Evolutionary conservation across 2,113 vertebrate species (phyloP).

Genomic region (Scartelaos histophorus): DNA sequence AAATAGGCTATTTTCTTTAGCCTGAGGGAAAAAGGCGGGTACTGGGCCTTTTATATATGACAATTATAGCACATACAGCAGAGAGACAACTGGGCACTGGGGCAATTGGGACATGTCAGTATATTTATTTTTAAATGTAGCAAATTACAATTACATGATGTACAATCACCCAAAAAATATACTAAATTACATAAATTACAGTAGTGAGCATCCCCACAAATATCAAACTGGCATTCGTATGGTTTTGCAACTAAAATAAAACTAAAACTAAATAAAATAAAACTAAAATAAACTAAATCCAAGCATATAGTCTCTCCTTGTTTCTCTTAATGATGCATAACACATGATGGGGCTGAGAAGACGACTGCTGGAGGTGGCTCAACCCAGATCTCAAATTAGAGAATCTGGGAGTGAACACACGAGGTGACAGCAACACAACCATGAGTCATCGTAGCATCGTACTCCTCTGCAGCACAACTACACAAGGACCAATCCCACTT

Average conservation of each 20-base stretch:
- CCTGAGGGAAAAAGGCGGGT: no score
- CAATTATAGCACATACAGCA: no score
- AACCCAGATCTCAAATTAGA: slow-evolving; percentile 37
- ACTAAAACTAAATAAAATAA: no score
- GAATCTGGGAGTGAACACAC: slow-evolving; percentile 28
- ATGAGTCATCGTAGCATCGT: slow-evolving; percentile 4
- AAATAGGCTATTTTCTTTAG: background rate
- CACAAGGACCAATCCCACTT: slow-evolving; percentile 9
- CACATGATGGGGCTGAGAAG: slow-evolving; percentile 14
- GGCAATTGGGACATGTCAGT: no score
- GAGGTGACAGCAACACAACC: slow-evolving; percentile 28
- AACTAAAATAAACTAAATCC: no score
- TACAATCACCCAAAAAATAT: no score
- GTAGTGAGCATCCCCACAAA: no score
- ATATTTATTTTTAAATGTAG: background rate
- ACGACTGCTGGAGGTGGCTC: slow-evolving; percentile 12
- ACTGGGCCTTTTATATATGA: background rate
- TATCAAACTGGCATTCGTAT: no score
- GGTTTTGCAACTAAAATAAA: no score
- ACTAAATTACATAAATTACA: no score
- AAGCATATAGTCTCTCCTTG: slow-evolving; percentile 2
- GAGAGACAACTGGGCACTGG: no score
- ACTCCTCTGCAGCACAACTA: slow-evolving; percentile 17
- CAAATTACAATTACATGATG: background rate
- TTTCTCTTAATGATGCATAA: slow-evolving; percentile 17